A percentile compares a stretch with the other conserved stretches of the same genome.
Evolutionary conservation across 2,113 vertebrate species (phyloP).

Genomic region (Xiphias gladius): DNA sequence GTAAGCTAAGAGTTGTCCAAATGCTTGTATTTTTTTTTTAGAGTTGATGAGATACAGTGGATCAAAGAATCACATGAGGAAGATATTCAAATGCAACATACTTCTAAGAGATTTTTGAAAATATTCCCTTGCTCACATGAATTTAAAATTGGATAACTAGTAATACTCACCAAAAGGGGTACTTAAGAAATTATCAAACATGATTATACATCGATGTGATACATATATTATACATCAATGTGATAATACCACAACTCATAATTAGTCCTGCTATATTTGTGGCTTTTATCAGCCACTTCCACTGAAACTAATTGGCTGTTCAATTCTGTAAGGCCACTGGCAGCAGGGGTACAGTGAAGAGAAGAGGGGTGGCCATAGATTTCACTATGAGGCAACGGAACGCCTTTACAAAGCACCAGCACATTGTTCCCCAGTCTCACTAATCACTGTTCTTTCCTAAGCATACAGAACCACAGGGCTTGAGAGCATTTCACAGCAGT

Average conservation of each 20-base stretch:
- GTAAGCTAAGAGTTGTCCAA: conserved; percentile 41
- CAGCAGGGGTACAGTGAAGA: conserved; percentile 10
- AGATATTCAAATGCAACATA: conserved; percentile 52
- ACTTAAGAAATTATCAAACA: conserved; percentile 46
- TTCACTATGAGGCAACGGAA: conserved; percentile 38
- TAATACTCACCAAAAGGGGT: conserved; percentile 51
- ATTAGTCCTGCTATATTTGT: conserved; percentile 55
- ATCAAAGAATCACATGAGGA: conserved; percentile 56
- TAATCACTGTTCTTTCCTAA: conserved; percentile 61
- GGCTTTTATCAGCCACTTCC: conserved; percentile 48
- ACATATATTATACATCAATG: conserved; percentile 32
- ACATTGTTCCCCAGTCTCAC: conserved; percentile 43
- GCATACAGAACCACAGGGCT: conserved; percentile 33
- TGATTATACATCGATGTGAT: conserved; percentile 39
- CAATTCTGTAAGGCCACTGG: conserved; percentile 30
- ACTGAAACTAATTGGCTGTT: conserved; percentile 55
- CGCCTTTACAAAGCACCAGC: conserved; percentile 41
- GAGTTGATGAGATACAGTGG: conserved; percentile 57
- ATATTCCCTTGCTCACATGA: conserved; percentile 37
- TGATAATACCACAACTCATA: conserved; percentile 41
- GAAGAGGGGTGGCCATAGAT: conserved; percentile 26
- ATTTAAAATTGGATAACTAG: conserved; percentile 39
- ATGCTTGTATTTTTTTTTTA: conserved; percentile 29
- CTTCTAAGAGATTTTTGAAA: conserved; percentile 56
- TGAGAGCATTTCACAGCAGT: conserved; percentile 59